Evolutionary conservation across 1,140 invertebrate genomes (phyloP), one percentile per base, ranked within the genome.

Genomic region (Dendrolimus kikuchii): DNA sequence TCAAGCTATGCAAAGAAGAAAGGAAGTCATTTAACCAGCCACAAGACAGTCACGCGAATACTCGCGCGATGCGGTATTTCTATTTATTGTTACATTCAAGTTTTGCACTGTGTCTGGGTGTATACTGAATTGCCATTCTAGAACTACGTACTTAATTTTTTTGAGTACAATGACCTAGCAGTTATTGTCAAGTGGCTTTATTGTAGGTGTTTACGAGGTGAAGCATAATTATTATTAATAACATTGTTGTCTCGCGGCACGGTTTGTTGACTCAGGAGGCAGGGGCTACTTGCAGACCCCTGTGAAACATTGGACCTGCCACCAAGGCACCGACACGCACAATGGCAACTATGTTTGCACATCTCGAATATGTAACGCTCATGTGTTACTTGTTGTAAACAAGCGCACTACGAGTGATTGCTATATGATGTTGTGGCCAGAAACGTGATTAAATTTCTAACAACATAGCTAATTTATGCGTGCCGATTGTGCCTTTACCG

Each of bases 1-100:
- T 71, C 69, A 58, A 69, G 66, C 64, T 72, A 75, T 69, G 75
- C 66, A 63, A 73, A 77, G 78, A 77, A 77, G 74, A 81, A 79
- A 81, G 79, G 79, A 79, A 82, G 74, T 74, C 68, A 74, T 79
- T 72, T 70, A 74, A 78, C 71, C 61, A 70, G 72, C 69, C 68
- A 56, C 68, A 59, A 64, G 69, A 72, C 66, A 72, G 73, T 74
- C 73, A 76, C 75, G 73, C 73, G 61, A 76, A 53, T 53, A 57
- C 65, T 62, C 60, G 60, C 57, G 53, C 48, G 10, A 44, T 59
- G 60, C 48, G 55, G 52, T 58, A 45, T 60, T 44, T 36, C 50
- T 64, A 64, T 68, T 59, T 66, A 63, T 62, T 68, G 57, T 68
- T 65, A 65, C 61, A 53, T 61, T 58, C 50, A 53, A 57, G 23